phyloP scores from a whole-genome alignment of 2,888 invertebrate species.

The Trissoscelio sp. region DNA sequence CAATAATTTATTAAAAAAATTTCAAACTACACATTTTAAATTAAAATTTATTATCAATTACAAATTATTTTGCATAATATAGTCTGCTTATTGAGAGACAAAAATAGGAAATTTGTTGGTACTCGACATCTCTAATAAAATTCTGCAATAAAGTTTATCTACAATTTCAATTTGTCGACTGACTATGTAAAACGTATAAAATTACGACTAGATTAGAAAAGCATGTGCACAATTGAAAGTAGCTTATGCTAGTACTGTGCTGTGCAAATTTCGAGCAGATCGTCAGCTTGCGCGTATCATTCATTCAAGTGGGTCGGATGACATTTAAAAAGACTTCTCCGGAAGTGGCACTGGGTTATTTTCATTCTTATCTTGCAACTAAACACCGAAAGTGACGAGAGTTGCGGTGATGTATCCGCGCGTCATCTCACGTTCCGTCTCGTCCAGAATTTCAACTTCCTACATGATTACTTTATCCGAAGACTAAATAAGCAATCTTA shows the following conservation, averaged over 20 bases:
- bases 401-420: slow-evolving; percentile 61
- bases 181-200: background rate
- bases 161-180: too few species aligned
- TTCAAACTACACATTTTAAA: too few species aligned
- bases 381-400: slow-evolving; percentile 70
- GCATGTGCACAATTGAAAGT: slow-evolving; percentile 16
- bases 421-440: slow-evolving; percentile 66
- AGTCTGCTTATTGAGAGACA: too few species aligned
- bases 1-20: too few species aligned
- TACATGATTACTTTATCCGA: slow-evolving; percentile 48
- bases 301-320: slow-evolving; percentile 72
- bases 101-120: too few species aligned
- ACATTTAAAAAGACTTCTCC: slow-evolving; percentile 76
- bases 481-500: slow-evolving; percentile 58
- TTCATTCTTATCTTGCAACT: slow-evolving; percentile 76
- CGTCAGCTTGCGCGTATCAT: slow-evolving; percentile 50
- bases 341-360: slow-evolving; percentile 75
- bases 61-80: too few species aligned
- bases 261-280: slow-evolving; percentile 24
- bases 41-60: too few species aligned
- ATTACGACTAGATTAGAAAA: background rate
- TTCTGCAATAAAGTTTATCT: too few species aligned
- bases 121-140: too few species aligned
- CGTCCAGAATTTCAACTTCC: slow-evolving; percentile 62
- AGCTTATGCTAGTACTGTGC: slow-evolving; percentile 1